Conservation (phyloP, 2,113 vertebrate genomes). For the Pelecanoides urinatrix region DNA sequence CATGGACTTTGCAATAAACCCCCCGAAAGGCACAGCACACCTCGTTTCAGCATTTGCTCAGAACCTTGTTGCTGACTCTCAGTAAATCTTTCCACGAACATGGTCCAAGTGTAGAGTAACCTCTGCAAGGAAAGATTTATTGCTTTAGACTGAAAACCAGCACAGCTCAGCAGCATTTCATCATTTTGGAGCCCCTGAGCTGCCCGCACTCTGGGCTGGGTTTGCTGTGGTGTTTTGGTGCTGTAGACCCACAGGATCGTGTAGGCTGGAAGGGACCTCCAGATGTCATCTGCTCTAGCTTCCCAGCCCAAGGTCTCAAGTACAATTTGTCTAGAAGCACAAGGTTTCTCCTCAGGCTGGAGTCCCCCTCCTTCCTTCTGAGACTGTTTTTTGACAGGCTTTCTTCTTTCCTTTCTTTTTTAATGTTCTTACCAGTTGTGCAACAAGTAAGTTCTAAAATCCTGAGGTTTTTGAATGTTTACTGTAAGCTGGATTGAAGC, state of each 20-base stretch:
- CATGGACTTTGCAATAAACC: neutral
- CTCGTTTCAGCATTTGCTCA: neutral
- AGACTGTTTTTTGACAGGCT: neutral
- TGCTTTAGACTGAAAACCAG: neutral
- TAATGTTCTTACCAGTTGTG: neutral
- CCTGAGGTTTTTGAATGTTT: neutral
- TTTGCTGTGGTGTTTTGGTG: neutral
- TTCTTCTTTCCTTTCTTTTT: neutral
- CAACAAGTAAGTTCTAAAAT: neutral
- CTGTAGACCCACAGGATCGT: neutral
- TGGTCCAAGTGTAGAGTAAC: neutral
- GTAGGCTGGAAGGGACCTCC: neutral
- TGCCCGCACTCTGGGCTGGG: neutral
- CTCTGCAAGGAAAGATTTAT: neutral
- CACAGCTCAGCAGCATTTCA: neutral
- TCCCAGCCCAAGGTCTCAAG: neutral
- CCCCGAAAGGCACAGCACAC: neutral
- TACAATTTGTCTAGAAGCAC: neutral
- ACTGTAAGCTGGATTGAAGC: conserved; percentile 13
- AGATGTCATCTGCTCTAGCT: neutral
- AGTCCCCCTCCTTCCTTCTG: neutral
- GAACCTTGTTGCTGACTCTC: neutral
- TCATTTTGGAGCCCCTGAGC: neutral
- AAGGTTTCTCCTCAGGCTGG: neutral
- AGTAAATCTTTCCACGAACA: neutral